Conservation (phyloP, 2,888 invertebrate species). For the Chloromyia formosa region DNA sequence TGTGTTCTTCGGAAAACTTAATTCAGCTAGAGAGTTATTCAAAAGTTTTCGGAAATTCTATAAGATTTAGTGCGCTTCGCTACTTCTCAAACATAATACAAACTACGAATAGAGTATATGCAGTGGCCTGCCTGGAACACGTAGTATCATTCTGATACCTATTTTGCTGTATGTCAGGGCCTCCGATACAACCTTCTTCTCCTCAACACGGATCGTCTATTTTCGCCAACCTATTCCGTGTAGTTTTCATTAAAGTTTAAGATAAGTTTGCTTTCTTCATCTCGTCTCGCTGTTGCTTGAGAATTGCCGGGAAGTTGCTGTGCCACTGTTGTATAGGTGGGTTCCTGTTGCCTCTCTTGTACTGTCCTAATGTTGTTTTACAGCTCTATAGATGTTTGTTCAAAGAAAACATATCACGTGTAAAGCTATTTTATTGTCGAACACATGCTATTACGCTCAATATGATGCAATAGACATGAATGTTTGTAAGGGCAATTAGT, state of each 20-base stretch:
- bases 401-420: background rate
- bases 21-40: conserved; percentile 24
- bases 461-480: background rate
- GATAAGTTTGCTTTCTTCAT: conserved; percentile 29
- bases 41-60: conserved; percentile 17
- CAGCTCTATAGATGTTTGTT: background rate
- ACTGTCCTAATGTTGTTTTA: background rate
- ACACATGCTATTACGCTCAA: background rate
- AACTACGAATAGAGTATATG: no score
- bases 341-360: no score
- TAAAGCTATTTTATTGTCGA: background rate
- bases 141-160: no score
- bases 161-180: no score
- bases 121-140: no score
- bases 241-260: conserved; percentile 29
- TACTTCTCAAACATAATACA: background rate
- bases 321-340: background rate
- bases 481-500: no score
- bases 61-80: conserved; percentile 24
- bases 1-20: conserved; percentile 1
- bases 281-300: background rate
- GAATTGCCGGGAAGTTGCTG: background rate
- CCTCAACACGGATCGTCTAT: no score
- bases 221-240: conserved; percentile 18
- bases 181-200: no score